A percentile compares a stretch with the other conserved stretches of the same genome.
phyloP scores from a whole-genome alignment of 2,797 vertebrate species.

The Dromococcyx pavoninus region DNA sequence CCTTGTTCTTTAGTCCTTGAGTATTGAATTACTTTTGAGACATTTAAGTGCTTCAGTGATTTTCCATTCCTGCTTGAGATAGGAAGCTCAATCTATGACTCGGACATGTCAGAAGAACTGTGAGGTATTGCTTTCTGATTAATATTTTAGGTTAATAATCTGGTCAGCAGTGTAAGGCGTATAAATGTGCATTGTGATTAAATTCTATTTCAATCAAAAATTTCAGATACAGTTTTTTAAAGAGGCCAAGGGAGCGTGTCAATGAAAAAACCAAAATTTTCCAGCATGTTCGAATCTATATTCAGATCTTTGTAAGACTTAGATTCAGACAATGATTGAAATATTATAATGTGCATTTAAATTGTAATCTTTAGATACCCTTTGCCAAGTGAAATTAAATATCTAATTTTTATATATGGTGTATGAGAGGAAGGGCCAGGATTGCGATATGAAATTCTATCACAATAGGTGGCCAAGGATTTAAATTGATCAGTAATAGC shows the following conservation, averaged over 20 bases:
- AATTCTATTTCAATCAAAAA: background rate
- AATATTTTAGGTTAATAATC: slow-evolving; percentile 52
- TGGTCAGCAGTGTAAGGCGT: background rate
- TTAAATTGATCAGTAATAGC: background rate
- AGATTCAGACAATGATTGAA: background rate
- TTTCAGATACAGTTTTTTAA: background rate
- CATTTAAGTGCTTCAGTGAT: background rate
- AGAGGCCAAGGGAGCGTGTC: background rate
- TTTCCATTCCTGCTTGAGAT: background rate
- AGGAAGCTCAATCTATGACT: background rate
- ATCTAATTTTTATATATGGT: background rate
- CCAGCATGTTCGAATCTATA: background rate
- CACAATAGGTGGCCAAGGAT: background rate
- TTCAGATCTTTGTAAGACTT: background rate
- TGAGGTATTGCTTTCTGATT: slow-evolving; percentile 24
- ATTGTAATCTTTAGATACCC: background rate
- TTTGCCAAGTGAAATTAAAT: background rate
- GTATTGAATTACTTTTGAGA: slow-evolving; percentile 19
- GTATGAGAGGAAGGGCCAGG: background rate
- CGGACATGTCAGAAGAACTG: background rate
- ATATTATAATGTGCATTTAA: background rate
- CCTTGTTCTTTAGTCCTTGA: background rate
- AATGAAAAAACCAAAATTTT: background rate
- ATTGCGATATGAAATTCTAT: background rate
- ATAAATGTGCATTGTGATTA: slow-evolving; percentile 29